These are phyloP conservation scores for Lampris megalopsis DNA, from an alignment of 2,113 vertebrate genomes.

Conservation along the genomic window DNA sequence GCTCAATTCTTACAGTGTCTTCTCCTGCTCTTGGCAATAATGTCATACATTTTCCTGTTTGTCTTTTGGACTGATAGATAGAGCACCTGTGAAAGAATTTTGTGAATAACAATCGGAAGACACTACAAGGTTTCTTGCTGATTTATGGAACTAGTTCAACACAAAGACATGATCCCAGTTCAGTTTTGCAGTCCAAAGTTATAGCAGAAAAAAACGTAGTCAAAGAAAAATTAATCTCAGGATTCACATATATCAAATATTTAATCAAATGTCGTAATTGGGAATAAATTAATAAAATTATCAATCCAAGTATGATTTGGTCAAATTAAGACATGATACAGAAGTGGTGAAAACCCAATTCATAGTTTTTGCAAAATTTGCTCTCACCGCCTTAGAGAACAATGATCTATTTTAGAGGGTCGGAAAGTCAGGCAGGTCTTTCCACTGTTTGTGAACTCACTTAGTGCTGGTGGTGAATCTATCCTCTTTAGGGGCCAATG, in stretches of 20 bases:
- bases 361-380: slow-evolving; percentile 19
- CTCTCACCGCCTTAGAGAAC: slow-evolving; percentile 29
- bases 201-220: slow-evolving; percentile 13
- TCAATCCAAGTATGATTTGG: background rate
- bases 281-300: background rate
- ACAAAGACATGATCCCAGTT: slow-evolving; percentile 5
- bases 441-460: slow-evolving; percentile 14
- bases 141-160: slow-evolving; percentile 34
- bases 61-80: background rate
- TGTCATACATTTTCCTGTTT: slow-evolving; percentile 23
- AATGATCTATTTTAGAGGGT: slow-evolving; percentile 44
- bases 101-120: slow-evolving; percentile 11
- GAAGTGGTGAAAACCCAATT: slow-evolving; percentile 8
- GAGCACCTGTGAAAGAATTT: slow-evolving; percentile 15
- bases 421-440: slow-evolving; percentile 19
- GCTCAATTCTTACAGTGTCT: slow-evolving; percentile 7
- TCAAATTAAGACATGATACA: background rate
- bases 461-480: slow-evolving; percentile 5
- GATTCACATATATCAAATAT: too few relatives aligned
- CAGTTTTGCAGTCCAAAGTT: slow-evolving; percentile 14
- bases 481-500: slow-evolving; percentile 1
- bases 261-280: too few relatives aligned
- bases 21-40: slow-evolving; percentile 7
- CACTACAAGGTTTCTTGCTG: slow-evolving; percentile 7
- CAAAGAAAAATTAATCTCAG: slow-evolving; percentile 1